A percentile compares a stretch with the other conserved stretches of the same genome.
Conservation (phyloP, 1,140 invertebrate genomes). For the Antheraea pernyi region DNA sequence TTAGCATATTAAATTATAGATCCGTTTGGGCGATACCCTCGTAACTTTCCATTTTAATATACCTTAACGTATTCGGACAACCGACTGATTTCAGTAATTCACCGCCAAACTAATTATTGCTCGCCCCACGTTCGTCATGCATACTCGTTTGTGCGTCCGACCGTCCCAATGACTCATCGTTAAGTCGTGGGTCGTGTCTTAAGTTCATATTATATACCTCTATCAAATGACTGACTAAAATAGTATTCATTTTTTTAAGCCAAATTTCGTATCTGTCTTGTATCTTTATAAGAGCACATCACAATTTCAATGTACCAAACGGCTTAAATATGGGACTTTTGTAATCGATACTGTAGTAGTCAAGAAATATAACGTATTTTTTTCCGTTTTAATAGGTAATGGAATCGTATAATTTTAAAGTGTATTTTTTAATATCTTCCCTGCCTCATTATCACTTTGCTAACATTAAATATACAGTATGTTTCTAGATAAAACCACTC, state of each 20-base stretch:
- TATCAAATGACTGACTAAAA: constrained; percentile 45
- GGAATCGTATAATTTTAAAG: too few species aligned
- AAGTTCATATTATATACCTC: not conserved
- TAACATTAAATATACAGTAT: not conserved
- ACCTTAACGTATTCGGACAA: not conserved
- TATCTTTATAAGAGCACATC: too few species aligned
- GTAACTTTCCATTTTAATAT: not conserved
- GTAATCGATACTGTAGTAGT: not conserved
- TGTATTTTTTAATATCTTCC: too few species aligned
- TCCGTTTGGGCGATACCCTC: not conserved
- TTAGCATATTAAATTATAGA: not conserved
- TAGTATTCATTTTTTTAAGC: not conserved
- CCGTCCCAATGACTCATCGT: constrained; percentile 52
- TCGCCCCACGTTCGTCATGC: constrained; percentile 28
- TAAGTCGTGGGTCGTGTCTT: constrained; percentile 40
- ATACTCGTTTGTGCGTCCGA: constrained; percentile 50
- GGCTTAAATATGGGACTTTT: too few species aligned
- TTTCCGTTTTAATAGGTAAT: too few species aligned
- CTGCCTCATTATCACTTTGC: not conserved
- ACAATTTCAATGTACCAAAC: too few species aligned
- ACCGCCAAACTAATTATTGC: constrained; percentile 28
- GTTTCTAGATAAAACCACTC: constrained; percentile 40
- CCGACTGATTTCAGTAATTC: not conserved
- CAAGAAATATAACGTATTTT: not conserved
- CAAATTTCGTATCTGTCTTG: too few species aligned